These are phyloP conservation scores for Mungos mungo DNA, from an alignment of 2,113 vertebrate genomes.

Conservation along the genomic window DNA sequence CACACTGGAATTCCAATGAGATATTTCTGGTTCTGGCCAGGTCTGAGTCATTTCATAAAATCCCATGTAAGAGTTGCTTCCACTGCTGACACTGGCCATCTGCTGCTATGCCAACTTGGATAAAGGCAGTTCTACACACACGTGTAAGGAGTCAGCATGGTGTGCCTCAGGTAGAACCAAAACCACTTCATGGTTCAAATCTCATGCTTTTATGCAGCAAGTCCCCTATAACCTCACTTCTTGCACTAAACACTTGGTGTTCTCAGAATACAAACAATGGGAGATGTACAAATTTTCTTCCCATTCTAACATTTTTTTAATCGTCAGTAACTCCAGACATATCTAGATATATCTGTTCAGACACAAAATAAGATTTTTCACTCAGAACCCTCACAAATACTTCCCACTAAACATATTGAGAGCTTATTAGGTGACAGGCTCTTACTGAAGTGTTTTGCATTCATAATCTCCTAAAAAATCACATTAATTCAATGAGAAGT, in stretches of 20 bases:
- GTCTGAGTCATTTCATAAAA: slow-evolving; percentile 42
- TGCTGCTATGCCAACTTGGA: background rate
- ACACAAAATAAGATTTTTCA: background rate
- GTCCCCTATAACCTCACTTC: background rate
- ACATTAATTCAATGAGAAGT: background rate
- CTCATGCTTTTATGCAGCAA: background rate
- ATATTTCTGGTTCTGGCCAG: slow-evolving; percentile 26
- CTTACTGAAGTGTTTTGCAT: background rate
- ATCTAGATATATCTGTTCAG: background rate
- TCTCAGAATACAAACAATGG: background rate
- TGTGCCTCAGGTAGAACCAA: background rate
- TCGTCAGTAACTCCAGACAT: background rate
- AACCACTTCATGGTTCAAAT: background rate
- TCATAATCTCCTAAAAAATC: background rate
- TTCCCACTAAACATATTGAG: background rate
- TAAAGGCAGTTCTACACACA: background rate
- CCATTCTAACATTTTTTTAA: background rate
- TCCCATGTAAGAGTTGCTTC: slow-evolving; percentile 1
- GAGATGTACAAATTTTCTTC: background rate
- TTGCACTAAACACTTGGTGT: background rate
- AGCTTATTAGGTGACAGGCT: background rate
- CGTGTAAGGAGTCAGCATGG: background rate
- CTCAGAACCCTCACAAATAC: background rate
- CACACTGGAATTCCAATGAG: background rate
- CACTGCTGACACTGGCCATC: background rate